These are phyloP conservation scores for Nomada fucata DNA, from an alignment of 2,888 invertebrate species.

Conservation along the genomic window DNA sequence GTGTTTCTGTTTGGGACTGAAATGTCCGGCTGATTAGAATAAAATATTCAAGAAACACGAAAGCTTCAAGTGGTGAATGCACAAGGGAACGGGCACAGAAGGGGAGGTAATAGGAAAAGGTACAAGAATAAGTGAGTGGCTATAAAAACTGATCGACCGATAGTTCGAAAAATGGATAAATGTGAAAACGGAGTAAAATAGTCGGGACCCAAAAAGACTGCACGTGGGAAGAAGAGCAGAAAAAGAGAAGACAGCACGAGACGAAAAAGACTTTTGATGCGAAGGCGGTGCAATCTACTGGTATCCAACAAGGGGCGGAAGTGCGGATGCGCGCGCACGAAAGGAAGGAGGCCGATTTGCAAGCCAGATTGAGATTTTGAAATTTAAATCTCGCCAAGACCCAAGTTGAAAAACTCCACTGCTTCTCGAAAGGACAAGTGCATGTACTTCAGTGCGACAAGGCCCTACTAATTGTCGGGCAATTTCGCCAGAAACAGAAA, in stretches of 20 bases:
- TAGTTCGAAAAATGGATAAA: slow-evolving; percentile 10
- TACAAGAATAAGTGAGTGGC: slow-evolving; percentile 29
- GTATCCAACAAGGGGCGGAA: slow-evolving; percentile 73
- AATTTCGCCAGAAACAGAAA: slow-evolving; percentile 73
- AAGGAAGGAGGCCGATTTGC: slow-evolving; percentile 83
- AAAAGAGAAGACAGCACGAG: slow-evolving; percentile 70
- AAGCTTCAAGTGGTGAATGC: too few species aligned
- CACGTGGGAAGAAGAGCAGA: slow-evolving; percentile 5
- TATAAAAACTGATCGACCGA: not conserved
- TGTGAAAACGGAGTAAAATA: slow-evolving; percentile 22
- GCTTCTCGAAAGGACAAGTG: slow-evolving; percentile 73
- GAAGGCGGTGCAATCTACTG: slow-evolving; percentile 79
- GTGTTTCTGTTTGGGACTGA: too few species aligned
- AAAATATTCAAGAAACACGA: too few species aligned
- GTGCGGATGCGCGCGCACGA: slow-evolving; percentile 66
- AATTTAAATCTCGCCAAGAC: slow-evolving; percentile 85
- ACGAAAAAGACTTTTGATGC: slow-evolving; percentile 83
- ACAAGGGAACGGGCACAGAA: too few species aligned
- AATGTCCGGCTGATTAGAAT: too few species aligned
- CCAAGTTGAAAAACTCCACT: slow-evolving; percentile 81
- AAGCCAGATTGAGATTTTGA: slow-evolving; percentile 86
- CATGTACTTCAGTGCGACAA: slow-evolving; percentile 76
- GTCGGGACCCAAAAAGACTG: not conserved
- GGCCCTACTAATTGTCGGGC: slow-evolving; percentile 80
- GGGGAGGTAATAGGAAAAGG: too few species aligned